phyloP scores from a whole-genome alignment of 2,113 vertebrate species.

The Mionectes macconnelli region DNA sequence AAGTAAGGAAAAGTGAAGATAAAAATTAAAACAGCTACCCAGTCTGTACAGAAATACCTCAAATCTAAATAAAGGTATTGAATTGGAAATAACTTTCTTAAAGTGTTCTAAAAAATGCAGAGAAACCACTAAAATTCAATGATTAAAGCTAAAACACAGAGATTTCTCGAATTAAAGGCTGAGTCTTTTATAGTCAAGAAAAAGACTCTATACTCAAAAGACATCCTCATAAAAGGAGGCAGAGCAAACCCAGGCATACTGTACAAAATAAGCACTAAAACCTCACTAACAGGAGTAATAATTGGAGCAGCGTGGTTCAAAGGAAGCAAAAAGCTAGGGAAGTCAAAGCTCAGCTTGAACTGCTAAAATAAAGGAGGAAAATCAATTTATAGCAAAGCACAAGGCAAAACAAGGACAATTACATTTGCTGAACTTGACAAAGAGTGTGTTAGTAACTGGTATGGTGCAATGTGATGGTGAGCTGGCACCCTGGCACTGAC shows the following conservation, averaged over 20 bases:
- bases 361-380: not conserved
- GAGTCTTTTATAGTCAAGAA: not conserved
- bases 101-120: not conserved
- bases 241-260: not conserved
- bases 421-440: not conserved
- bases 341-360: not conserved
- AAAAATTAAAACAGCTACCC: not conserved
- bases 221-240: not conserved
- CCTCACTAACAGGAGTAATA: not conserved
- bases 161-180: not conserved
- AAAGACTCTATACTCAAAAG: not conserved
- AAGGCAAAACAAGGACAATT: not conserved
- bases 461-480: fast-evolving
- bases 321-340: not conserved
- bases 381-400: not conserved
- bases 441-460: not conserved
- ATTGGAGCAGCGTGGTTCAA: not conserved
- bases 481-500: fast-evolving
- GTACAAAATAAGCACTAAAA: not conserved
- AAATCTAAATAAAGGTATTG: not conserved
- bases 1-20: not conserved
- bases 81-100: not conserved
- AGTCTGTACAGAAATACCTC: not conserved
- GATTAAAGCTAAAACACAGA: not conserved
- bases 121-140: not conserved